These are phyloP conservation scores for Trissolcus japonicus DNA, from an alignment of 2,888 invertebrate species.

Conservation along the genomic window DNA sequence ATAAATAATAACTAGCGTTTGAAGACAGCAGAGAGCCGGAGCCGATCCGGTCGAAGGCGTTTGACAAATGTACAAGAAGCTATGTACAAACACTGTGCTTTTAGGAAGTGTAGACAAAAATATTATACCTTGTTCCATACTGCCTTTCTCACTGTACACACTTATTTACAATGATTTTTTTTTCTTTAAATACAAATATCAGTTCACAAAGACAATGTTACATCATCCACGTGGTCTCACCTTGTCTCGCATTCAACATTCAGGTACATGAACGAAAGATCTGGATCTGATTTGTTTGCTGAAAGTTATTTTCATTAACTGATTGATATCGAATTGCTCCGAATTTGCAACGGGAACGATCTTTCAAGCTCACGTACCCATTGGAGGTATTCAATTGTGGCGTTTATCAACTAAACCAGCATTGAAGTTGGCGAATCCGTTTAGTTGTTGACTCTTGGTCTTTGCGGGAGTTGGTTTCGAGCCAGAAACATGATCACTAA, in stretches of 20 bases:
- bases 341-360: too few species aligned
- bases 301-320: too few species aligned
- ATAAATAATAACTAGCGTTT: constrained; percentile 46
- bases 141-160: constrained; percentile 38
- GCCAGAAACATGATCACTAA: constrained; percentile 19
- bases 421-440: not conserved
- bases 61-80: constrained; percentile 51
- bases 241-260: too few species aligned
- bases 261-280: too few species aligned
- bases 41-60: constrained; percentile 42
- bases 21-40: constrained; percentile 35
- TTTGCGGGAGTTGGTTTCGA: constrained; percentile 13
- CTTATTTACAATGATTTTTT: constrained; percentile 37
- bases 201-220: constrained; percentile 28
- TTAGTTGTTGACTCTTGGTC: constrained; percentile 4
- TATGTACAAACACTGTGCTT: constrained; percentile 39
- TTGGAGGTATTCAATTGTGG: too few species aligned
- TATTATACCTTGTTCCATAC: constrained; percentile 39
- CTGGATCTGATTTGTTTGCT: too few species aligned
- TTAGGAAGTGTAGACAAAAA: constrained; percentile 50
- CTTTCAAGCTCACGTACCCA: not conserved
- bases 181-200: constrained; percentile 30
- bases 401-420: too few species aligned
- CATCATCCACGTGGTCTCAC: too few species aligned
- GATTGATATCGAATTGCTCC: too few species aligned